Conservation (phyloP, 30 jellyfish, hydroid and myxozoan genomes). For the Turritopsis dohrnii region DNA sequence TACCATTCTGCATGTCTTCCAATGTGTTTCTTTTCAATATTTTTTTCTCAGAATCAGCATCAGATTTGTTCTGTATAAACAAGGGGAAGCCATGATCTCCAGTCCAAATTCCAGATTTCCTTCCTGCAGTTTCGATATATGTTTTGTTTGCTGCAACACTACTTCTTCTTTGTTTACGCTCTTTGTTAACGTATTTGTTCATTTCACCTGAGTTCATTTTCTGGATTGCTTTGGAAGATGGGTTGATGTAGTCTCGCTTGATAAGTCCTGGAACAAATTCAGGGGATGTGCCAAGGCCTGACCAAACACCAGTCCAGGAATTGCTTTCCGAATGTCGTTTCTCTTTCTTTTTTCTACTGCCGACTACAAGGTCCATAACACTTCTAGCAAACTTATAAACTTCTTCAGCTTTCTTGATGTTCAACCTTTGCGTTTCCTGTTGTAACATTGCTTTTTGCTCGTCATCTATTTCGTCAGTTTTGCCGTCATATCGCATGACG, state of each 20-base stretch:
- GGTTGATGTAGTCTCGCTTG: conserved; percentile 30
- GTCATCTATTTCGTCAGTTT: conserved; percentile 15
- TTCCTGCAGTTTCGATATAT: background rate
- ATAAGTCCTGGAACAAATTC: conserved; percentile 56
- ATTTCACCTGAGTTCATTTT: background rate
- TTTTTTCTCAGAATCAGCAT: background rate
- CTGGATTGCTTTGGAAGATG: conserved; percentile 11
- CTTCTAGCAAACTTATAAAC: conserved; percentile 6
- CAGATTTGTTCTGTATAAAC: background rate
- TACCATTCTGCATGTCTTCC: background rate
- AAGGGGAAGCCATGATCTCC: conserved; percentile 9
- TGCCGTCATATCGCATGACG: conserved; percentile 61
- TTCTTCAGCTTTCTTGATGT: conserved; percentile 13
- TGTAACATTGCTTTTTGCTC: conserved; percentile 25
- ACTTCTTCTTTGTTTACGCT: background rate
- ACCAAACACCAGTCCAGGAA: conserved; percentile 75
- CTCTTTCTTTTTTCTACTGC: background rate
- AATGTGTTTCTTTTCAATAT: background rate
- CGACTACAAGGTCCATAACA: conserved; percentile 5
- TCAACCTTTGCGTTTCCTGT: background rate
- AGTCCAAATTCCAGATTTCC: conserved; percentile 4
- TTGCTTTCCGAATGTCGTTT: conserved; percentile 39
- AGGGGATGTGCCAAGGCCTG: conserved; percentile 91
- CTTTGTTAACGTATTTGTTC: background rate
- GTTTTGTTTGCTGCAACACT: background rate